phyloP scores from a whole-genome alignment of 2,797 vertebrate species.

The Centropyge bicolor region DNA sequence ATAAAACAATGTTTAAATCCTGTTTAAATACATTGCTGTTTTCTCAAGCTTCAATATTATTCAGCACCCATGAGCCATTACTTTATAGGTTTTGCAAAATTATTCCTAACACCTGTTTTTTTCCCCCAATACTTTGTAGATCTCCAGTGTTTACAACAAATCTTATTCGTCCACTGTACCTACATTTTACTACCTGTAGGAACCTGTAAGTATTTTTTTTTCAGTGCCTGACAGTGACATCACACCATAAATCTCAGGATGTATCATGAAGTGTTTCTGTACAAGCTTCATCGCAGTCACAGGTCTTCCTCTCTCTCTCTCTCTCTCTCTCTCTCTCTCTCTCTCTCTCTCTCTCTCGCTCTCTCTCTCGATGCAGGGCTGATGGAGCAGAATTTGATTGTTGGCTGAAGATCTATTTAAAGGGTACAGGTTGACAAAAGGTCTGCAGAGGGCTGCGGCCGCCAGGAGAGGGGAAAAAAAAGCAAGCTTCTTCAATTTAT shows the following conservation, averaged over 20 bases:
- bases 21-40: too few species aligned
- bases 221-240: background rate
- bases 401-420: conserved; percentile 28
- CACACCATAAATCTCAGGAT: background rate
- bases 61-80: background rate
- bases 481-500: background rate
- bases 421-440: conserved; percentile 2
- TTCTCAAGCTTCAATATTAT: too few species aligned
- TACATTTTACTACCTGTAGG: background rate
- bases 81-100: background rate
- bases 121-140: background rate
- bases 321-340: background rate
- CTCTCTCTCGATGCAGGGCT: conserved; percentile 1
- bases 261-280: background rate
- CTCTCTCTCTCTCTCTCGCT: background rate
- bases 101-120: background rate
- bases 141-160: background rate
- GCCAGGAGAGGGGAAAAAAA: background rate
- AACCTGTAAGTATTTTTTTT: background rate
- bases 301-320: background rate
- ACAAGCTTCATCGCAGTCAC: background rate
- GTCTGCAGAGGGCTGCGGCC: background rate
- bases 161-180: background rate
- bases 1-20: too few species aligned
- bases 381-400: conserved; percentile 33